These are phyloP conservation scores for Palloptera scutellata DNA, from an alignment of 2,888 invertebrate species.

Conservation along the genomic window DNA sequence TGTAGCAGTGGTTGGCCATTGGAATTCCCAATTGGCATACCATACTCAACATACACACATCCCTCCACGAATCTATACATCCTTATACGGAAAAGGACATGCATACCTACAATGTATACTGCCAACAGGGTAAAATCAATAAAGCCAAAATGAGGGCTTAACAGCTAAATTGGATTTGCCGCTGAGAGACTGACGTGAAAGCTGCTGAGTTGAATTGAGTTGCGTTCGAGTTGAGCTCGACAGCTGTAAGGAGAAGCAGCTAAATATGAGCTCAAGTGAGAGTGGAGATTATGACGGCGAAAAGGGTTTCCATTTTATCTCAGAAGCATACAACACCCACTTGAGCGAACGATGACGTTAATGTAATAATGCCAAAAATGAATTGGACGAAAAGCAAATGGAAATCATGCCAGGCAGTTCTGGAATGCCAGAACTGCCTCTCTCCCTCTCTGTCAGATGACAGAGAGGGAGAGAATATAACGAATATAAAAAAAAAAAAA, in stretches of 20 bases:
- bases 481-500: no score
- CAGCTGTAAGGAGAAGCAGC: constrained; percentile 39
- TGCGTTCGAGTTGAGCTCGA: neutral
- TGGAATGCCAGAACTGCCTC: no score
- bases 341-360: no score
- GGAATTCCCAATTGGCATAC: constrained; percentile 30
- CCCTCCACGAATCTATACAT: no score
- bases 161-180: constrained; percentile 54
- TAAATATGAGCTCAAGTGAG: no score
- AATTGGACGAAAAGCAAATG: no score
- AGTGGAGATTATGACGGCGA: no score
- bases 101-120: constrained; percentile 7
- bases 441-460: no score
- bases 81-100: no score
- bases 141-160: constrained; percentile 52
- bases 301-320: constrained; percentile 38
- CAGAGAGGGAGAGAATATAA: no score
- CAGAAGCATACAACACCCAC: constrained; percentile 38
- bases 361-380: no score
- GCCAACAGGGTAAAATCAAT: constrained; percentile 49
- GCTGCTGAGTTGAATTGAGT: neutral
- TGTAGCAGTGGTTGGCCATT: neutral
- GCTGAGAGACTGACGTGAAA: constrained; percentile 31
- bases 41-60: neutral
- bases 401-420: no score